Evolutionary conservation across 1,140 invertebrate genomes (phyloP), one percentile per base, ranked within the genome.

Genomic region (Drosophila rhopaloa): DNA sequence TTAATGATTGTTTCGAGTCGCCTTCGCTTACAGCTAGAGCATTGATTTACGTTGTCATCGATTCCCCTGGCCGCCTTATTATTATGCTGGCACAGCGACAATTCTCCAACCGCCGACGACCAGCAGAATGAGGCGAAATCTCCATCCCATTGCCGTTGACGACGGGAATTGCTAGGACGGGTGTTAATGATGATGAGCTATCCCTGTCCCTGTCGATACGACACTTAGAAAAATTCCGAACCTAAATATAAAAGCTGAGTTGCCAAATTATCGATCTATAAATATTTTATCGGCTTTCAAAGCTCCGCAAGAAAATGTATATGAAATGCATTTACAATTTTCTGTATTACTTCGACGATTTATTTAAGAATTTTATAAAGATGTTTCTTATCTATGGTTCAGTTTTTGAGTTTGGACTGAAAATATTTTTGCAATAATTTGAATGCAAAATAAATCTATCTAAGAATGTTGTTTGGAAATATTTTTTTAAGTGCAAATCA

Each of bases 111-210:
- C 54, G 16, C 66, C 54, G 16, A 59, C 53, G 50, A 57, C 80
- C 62, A 65, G 43, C 59, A 62, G 58, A 50, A 81, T 27, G 47
- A 19, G 35, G 16, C 11, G 38, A 40, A 14, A 60, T 41, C 32
- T 32, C 44, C 27, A 35, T 14, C 62, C 53, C 59, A 38, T 66
- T 37, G 19, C 61, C 67, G 63, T 50, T 43, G 62, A 76, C 66
- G 44, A 88, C 76, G 56, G 50, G 65, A 76, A 83, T 73, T 76
- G 62, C 65, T 47, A 66, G 76, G 79, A 57, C 68, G 84, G 84
- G 84, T 86, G 83, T 86, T 86, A 86, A 86, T 89, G 83, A 86
- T 86, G 83, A 88, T 83, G 84, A 89, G 83, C 76, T 62, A 61
- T 61, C 50, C 65, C 55, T 37, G 55, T 67, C 35, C 53, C 53